These are phyloP conservation scores for Danaus chrysippus DNA, from an alignment of 2,888 invertebrate species.

Conservation along the genomic window DNA sequence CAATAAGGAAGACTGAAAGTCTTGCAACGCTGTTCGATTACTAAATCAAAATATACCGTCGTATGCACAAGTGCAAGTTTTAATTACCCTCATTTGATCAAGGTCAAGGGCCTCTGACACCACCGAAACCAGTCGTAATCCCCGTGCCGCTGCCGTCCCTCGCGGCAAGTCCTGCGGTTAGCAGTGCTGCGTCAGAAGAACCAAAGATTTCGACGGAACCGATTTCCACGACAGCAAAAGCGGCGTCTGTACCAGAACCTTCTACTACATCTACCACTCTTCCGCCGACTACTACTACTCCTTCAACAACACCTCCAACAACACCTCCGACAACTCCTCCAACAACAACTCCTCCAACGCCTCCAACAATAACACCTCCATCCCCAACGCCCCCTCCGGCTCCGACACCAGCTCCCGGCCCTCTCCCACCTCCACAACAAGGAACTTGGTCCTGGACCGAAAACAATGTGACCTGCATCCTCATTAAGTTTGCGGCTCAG, in stretches of 20 bases:
- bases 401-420: conserved; percentile 48
- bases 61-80: conserved; percentile 35
- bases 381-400: conserved; percentile 69
- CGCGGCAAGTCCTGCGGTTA: neutral
- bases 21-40: neutral
- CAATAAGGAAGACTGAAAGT: conserved; percentile 13
- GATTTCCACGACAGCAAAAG: neutral
- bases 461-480: conserved; percentile 80
- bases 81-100: conserved; percentile 20
- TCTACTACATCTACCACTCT: conserved; percentile 36
- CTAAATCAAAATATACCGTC: conserved; percentile 37
- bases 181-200: conserved; percentile 14
- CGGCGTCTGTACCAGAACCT: conserved; percentile 15
- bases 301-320: conserved; percentile 10
- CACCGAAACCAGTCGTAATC: conserved; percentile 30
- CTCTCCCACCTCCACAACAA: conserved; percentile 52
- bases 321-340: conserved; percentile 35
- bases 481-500: conserved; percentile 82
- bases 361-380: conserved; percentile 51
- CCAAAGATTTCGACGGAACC: neutral
- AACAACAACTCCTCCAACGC: conserved; percentile 45
- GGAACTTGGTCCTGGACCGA: conserved; percentile 54
- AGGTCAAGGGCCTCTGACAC: conserved; percentile 39
- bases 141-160: conserved; percentile 33
- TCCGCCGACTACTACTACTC: conserved; percentile 19